Conservation (phyloP, 37 sponge, comb jelly and placozoan genomes). For the Tethya wilhelma region DNA sequence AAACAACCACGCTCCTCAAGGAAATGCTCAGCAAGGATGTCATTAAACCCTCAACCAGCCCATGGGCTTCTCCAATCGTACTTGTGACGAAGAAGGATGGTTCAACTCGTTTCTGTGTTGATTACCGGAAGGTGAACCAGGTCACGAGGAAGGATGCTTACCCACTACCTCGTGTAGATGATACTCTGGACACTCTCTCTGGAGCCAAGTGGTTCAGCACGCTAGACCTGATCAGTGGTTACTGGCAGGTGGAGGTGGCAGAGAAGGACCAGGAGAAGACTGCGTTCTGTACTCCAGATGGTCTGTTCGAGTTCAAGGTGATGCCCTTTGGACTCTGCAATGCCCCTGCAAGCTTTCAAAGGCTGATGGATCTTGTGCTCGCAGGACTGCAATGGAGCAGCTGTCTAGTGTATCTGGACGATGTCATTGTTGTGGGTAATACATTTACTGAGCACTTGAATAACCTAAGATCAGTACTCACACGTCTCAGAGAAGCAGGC, state of each 20-base stretch:
- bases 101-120: slow-evolving; percentile 33
- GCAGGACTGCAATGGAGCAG: not conserved
- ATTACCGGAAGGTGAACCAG: slow-evolving; percentile 36
- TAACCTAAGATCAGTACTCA: slow-evolving; percentile 19
- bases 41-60: slow-evolving; percentile 24
- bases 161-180: slow-evolving; percentile 46
- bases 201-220: slow-evolving; percentile 39
- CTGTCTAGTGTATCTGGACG: slow-evolving; percentile 55
- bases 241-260: slow-evolving; percentile 54
- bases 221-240: slow-evolving; percentile 60
- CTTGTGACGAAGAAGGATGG: slow-evolving; percentile 44
- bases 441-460: slow-evolving; percentile 30
- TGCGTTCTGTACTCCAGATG: slow-evolving; percentile 55
- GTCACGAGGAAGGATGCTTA: slow-evolving; percentile 37
- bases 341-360: no score
- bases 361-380: slow-evolving; percentile 46
- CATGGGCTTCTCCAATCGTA: slow-evolving; percentile 55
- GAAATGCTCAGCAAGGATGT: slow-evolving; percentile 24
- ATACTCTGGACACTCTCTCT: slow-evolving; percentile 23
- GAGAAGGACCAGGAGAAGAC: slow-evolving; percentile 51
- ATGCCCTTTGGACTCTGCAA: slow-evolving; percentile 74
- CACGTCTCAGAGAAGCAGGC: not conserved
- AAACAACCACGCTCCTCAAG: slow-evolving; percentile 1
- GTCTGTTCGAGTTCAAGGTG: slow-evolving; percentile 35
- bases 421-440: slow-evolving; percentile 24